A percentile compares a stretch with the other conserved stretches of the same genome.
Evolutionary conservation across 2,797 vertebrate genomes (phyloP).

Genomic region (Lophura swinhoii): DNA sequence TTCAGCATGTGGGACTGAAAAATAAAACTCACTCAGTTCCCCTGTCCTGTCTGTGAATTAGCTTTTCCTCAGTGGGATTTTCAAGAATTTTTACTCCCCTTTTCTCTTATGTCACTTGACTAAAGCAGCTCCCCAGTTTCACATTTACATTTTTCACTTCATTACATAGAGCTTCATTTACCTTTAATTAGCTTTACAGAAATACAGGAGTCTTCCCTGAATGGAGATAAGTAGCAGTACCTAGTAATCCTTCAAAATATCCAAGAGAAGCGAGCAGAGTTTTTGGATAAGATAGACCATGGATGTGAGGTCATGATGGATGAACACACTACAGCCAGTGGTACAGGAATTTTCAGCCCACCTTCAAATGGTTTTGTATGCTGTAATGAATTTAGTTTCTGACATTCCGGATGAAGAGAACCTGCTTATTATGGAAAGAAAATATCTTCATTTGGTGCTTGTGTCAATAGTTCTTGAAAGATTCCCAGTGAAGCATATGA

Average conservation of each 20-base stretch:
- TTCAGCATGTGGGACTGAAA: background rate
- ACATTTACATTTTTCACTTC: conserved; percentile 7
- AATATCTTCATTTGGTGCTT: background rate
- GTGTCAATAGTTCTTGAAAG: background rate
- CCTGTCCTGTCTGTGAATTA: background rate
- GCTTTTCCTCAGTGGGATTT: background rate
- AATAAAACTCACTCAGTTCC: conserved; percentile 3
- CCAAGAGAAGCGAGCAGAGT: background rate
- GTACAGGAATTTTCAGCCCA: background rate
- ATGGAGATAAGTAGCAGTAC: background rate
- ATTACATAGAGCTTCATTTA: conserved; percentile 1
- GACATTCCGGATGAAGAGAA: background rate
- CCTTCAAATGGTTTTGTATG: background rate
- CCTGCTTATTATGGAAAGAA: background rate
- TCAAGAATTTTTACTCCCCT: background rate
- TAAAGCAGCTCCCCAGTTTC: background rate
- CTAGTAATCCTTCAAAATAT: background rate
- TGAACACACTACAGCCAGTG: background rate
- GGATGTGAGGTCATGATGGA: background rate
- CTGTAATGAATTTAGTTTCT: background rate
- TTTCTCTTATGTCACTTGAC: background rate
- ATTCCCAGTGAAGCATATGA: background rate
- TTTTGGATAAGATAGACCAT: background rate
- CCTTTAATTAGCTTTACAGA: background rate
- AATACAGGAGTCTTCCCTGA: background rate